Evolutionary conservation across 2,797 vertebrate genomes (phyloP).

Genomic region (Parambassis ranga): DNA sequence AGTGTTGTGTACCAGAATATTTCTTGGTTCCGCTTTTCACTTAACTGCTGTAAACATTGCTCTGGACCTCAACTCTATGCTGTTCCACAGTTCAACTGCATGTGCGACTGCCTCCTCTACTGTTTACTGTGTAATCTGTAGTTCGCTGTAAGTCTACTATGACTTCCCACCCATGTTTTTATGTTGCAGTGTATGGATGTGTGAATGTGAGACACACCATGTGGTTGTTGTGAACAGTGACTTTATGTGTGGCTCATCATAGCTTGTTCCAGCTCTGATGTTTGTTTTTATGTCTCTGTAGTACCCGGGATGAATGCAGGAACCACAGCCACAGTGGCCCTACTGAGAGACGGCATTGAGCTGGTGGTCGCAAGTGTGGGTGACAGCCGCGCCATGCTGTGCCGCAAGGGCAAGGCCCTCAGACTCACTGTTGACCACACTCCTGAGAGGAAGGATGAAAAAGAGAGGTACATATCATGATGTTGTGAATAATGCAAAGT

Average conservation of each 20-base stretch:
- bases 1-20: constrained; percentile 1
- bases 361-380: constrained; percentile 96
- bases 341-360: constrained; percentile 94
- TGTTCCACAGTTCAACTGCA: constrained; percentile 64
- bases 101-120: constrained; percentile 53
- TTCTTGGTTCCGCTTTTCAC: constrained; percentile 5
- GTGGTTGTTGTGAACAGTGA: constrained; percentile 37
- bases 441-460: constrained; percentile 96
- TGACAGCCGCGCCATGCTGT: constrained; percentile 95
- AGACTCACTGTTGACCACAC: constrained; percentile 96
- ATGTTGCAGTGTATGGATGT: constrained; percentile 44
- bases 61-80: constrained; percentile 40
- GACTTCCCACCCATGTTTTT: constrained; percentile 45
- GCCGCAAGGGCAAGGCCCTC: constrained; percentile 91
- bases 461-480: constrained; percentile 88
- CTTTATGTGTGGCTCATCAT: constrained; percentile 3
- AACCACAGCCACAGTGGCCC: constrained; percentile 94
- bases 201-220: constrained; percentile 34
- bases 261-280: constrained; percentile 40
- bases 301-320: constrained; percentile 80
- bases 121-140: constrained; percentile 44
- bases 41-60: constrained; percentile 25
- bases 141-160: constrained; percentile 19
- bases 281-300: constrained; percentile 59
- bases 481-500: no score